Percentiles rank a stretch among this genome's conserved stretches.
Evolutionary conservation across 2,797 vertebrate genomes (phyloP).

Genomic region (Helostoma temminkii): DNA sequence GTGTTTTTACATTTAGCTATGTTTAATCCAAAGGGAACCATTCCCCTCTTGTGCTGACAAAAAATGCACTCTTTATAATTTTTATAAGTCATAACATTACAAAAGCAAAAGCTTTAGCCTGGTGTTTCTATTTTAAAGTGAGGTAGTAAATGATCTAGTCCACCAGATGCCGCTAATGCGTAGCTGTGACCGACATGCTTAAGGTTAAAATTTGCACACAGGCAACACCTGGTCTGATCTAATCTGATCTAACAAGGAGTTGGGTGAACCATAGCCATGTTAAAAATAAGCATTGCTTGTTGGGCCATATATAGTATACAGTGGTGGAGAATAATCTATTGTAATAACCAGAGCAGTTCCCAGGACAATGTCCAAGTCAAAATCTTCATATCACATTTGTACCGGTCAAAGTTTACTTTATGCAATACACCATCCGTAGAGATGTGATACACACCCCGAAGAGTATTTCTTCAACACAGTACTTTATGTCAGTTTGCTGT

Average conservation of each 20-base stretch:
- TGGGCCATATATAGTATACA: background rate
- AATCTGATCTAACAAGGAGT: background rate
- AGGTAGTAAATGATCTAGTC: background rate
- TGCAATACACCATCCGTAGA: slow-evolving; percentile 64
- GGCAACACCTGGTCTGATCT: background rate
- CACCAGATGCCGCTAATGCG: slow-evolving; percentile 44
- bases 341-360: slow-evolving; percentile 21
- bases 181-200: background rate
- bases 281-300: background rate
- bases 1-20: background rate
- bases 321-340: background rate
- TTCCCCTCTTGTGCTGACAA: too few relatives aligned
- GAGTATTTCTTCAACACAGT: slow-evolving; percentile 31
- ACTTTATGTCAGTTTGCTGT: background rate
- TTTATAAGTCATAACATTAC: too few relatives aligned
- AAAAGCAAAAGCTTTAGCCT: background rate
- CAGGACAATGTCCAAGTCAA: slow-evolving; percentile 61
- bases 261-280: background rate
- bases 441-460: slow-evolving; percentile 44
- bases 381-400: slow-evolving; percentile 48
- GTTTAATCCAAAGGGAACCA: too few relatives aligned
- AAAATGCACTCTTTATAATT: too few relatives aligned
- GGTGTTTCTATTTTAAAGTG: background rate
- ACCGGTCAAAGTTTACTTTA: slow-evolving; percentile 79
- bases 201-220: background rate